Evolutionary conservation across 2,113 vertebrate species (phyloP), one percentile per base, ranked within the genome.

Genomic region (Xiphophorus maculatus): DNA sequence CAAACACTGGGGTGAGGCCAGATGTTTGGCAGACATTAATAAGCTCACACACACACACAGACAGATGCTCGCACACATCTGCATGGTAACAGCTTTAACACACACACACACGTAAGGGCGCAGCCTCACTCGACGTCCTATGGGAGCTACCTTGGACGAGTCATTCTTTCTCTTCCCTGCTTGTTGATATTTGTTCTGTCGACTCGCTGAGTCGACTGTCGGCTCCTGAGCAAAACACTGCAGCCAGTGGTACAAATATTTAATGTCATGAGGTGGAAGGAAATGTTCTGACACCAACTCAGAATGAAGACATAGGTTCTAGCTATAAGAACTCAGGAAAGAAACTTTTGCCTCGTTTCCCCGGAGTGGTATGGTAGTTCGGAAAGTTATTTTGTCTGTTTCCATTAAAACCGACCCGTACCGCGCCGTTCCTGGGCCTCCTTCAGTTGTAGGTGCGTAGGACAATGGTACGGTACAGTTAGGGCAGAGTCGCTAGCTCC

Each of bases 21-120:
- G 90, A 92, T 93, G 92, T 92, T 92, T 87, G 81, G 84, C 87
- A 88, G 77, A 90, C 73, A 63, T 68, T 65, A 32, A 30, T 73
- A 58, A 33, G 67, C 69, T 69, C 19, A 28, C 2, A 62, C 33
- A 35, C 17, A 28, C 73, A 22, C 17, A 35, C 7, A 69, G 29
- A 70, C 84, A 86, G 74, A 79, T 84, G 78, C 81, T 84, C 10
- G 0, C 71, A 58, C 69, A n/a, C 67, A 58, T 3, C n/a, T 32
- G 22, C 70, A 33, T 42, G 14, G 10, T 6, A 73, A 61, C 76
- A 33, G 22, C 60, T n/a, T 29, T n/a, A 17, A 51, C 14, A 62
- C 44, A 63, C 76, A 48, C 63, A 6, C 62, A 68, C 8, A 40
- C 30, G 35, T 27, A 51, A 42, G 11, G 14, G 15, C 44, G 15